Conservation (phyloP, 2,797 vertebrate genomes). For the Lagodon rhomboides region DNA sequence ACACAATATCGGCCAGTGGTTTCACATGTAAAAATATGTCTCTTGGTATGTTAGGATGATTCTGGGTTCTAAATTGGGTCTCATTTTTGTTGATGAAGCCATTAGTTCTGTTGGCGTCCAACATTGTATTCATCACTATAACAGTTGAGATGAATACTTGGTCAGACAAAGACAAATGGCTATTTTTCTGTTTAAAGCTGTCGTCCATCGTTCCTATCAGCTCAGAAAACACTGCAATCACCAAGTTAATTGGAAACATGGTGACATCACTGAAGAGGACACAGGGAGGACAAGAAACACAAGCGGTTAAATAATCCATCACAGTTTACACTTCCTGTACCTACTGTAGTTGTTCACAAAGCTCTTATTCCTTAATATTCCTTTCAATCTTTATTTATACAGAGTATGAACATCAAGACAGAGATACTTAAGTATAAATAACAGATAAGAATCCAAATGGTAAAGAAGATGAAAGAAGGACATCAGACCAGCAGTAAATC, state of each 20-base stretch:
- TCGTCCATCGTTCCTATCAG: neutral
- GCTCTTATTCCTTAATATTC: too few relatives aligned
- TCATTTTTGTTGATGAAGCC: neutral
- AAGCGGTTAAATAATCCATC: too few relatives aligned
- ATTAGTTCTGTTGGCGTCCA: neutral
- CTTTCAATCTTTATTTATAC: too few relatives aligned
- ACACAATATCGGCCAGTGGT: conserved; percentile 1
- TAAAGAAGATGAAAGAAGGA: too few relatives aligned
- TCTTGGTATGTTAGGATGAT: neutral
- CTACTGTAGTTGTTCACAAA: neutral
- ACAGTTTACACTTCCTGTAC: too few relatives aligned
- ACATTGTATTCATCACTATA: neutral
- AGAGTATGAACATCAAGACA: too few relatives aligned
- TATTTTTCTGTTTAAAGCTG: neutral
- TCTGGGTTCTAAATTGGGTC: neutral
- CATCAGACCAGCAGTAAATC: too few relatives aligned
- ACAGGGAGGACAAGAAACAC: neutral
- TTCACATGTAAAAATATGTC: neutral
- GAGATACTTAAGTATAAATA: too few relatives aligned
- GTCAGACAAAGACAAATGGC: neutral
- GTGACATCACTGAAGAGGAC: neutral
- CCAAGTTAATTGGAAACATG: neutral
- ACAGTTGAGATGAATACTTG: neutral
- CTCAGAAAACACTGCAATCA: neutral
- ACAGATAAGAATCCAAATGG: too few relatives aligned